These are phyloP conservation scores for Cheumatopsyche charites DNA, from an alignment of 1,140 invertebrate genomes.

Conservation along the genomic window DNA sequence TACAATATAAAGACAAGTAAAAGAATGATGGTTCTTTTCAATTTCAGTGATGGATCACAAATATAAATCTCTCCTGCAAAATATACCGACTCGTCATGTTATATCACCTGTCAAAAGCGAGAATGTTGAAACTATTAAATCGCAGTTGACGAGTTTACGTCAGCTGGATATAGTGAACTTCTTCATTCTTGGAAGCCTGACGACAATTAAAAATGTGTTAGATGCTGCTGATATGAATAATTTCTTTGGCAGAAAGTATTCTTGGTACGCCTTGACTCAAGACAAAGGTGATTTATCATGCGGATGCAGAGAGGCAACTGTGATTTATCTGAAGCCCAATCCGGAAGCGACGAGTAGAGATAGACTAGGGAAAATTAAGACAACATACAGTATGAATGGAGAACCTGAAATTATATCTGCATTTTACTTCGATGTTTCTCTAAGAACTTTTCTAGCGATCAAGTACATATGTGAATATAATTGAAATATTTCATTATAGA, in stretches of 20 bases:
- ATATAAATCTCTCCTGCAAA: conserved; percentile 86
- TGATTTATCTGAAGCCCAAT: conserved; percentile 71
- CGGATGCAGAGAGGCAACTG: conserved; percentile 71
- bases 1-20: background rate
- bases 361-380: conserved; percentile 69
- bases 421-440: conserved; percentile 85
- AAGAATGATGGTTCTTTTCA: background rate
- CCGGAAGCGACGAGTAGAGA: conserved; percentile 66
- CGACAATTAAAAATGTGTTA: conserved; percentile 73
- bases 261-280: conserved; percentile 66
- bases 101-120: conserved; percentile 69
- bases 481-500: background rate
- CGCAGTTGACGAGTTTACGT: conserved; percentile 73
- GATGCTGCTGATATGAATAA: conserved; percentile 62
- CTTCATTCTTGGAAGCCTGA: conserved; percentile 76
- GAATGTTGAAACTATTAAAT: conserved; percentile 61
- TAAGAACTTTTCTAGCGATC: conserved; percentile 74
- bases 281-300: conserved; percentile 72
- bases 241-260: conserved; percentile 61
- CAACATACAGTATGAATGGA: conserved; percentile 71
- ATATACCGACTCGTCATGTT: conserved; percentile 85
- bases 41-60: conserved; percentile 85
- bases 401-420: conserved; percentile 75
- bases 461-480: conserved; percentile 62
- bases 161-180: conserved; percentile 88